Base-by-base conservation (phyloP, 2,113 vertebrate genomes). In the Anolis sagrei region DNA sequence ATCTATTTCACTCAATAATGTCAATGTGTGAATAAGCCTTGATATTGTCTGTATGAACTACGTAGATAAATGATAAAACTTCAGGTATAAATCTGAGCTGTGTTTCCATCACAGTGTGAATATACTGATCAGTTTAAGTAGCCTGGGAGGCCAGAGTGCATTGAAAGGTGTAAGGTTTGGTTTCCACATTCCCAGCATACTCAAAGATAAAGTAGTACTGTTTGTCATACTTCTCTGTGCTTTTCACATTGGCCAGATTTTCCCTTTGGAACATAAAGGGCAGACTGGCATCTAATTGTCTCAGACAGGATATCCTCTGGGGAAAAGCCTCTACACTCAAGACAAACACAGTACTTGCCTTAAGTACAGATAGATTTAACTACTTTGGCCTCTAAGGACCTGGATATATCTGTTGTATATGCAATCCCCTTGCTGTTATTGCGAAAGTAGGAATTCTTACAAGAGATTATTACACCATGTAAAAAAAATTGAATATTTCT, bases 271-370 rank as follows among this genome's bases (percentile, higher is more conserved):
- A 92, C 81, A 81, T 91, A 87, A 1, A 16, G 81, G 93, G 92
- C 90, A 96, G 89, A 91, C 91, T 90, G 93, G 95, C 93, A 93
- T 94, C 80, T 95, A 92, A 91, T 91, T 23, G 89, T 94, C 94
- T 93, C 94, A 93, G 95, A 96, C 95, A 97, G 96, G 96, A 96
- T 96, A 96, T 97, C 96, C 96, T 96, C 94, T 91, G 91, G 93
- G 93, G 94, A 96, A 93, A 95, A 96, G 94, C 92, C 93, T 96
- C 95, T 84, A 92, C 77, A 89, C 85, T 93, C 88, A 84, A 89
- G 66, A 85, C 88, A 91, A 96, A 95, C 92, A 92, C 92, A 93
- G 92, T 91, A 87, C 89, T 90, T 86, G 87, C 84, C 74, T 93
- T 86, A 94, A 62, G 44, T 8, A 1, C 61, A 90, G 85, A 88